Base-by-base conservation (phyloP, 1,140 invertebrate species). In the Bombus ignitus region DNA sequence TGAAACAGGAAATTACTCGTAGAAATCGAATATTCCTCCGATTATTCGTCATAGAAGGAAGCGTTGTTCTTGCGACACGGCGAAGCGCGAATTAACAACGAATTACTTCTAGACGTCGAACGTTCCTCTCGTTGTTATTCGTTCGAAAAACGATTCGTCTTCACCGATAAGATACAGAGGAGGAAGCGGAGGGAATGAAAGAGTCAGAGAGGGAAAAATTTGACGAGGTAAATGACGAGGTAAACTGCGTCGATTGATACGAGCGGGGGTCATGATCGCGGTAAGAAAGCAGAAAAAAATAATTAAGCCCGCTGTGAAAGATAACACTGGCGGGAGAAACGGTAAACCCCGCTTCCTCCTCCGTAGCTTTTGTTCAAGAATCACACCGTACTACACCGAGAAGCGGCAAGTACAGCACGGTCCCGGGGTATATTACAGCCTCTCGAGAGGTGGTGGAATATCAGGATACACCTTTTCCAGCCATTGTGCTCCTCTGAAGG, bases 381-480 rank as follows among this genome's bases (percentile, higher is more conserved):
- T 90, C 88, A 90, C 89, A 89, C 88, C 88, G 86, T 84, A n/a
- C 66, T 79, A 74, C 32, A 59, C 65, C 62, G 88, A 57, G 66
- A 83, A 90, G 79, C 75, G 86, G 68, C 81, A 83, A 84, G 88
- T 85, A 85, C 82, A 87, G 79, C 88, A 53, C 83, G 81, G 62
- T 81, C 75, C 75, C 65, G 80, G 85, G 80, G 83, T 90, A 92
- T 85, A 91, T 92, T 92, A 92, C 86, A 83, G 83, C 53, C 76
- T 90, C 78, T 66, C 65, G 86, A 89, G 90, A 93, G 89, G 88
- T 92, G 93, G 92, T 83, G 91, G 92, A 92, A 93, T 94, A 94
- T 93, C 92, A 94, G 92, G 92, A 90, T 94, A 93, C 93, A 93
- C 93, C 92, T 94, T 94, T 93, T 93, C 89, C 91, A 91, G 91